Evolutionary conservation across 2,113 vertebrate species (phyloP), one percentile per base, ranked within the genome.

Genomic region (Rhipidura dahli): DNA sequence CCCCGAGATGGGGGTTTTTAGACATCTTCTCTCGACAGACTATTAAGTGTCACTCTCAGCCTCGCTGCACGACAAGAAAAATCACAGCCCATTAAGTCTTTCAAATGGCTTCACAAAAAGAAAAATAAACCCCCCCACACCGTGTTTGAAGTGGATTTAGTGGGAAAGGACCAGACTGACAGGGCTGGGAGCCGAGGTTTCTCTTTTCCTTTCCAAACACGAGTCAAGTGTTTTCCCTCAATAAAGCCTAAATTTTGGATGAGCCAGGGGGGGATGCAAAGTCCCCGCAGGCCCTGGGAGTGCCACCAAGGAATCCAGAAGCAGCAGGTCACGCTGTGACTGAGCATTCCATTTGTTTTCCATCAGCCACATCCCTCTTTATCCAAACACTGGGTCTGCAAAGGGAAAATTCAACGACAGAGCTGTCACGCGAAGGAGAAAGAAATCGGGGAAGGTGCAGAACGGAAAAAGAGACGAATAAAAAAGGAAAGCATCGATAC

Each of bases 61-160:
- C 89, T 89, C 92, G 71, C 90, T 89, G 54, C 66, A 90, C 93
- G 18, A 91, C 1, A 39, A 91, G 91, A 89, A 82, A 95, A 96
- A 97, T 94, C 82, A 44, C 92, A 97, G 94, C 83, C 96, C 91
- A 95, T 97, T 97, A 96, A 96, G 72, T 35, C 89, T 97, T 95
- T 88, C 91, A 87, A 94, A 94, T 49, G 89, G 89, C 54, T 96
- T 94, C 68, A 73, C 47, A 87, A 75, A 84, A 63, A 51, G 65
- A 84, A n/a, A 59, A 5, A 33, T 3, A 18, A 59, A 57, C 10
- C 23, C 23, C 15, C 6, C 33, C 33, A 54, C 7, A n/a, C n/a
- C n/a, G 11, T 40, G 49, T 64, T 30, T 87, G 51, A 94, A 90
- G 94, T 77, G 93, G 94, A 54, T 93, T 94, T 73, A 77, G 83